phyloP scores from a whole-genome alignment of 2,888 invertebrate species.

The Drosophila neotestacea region DNA sequence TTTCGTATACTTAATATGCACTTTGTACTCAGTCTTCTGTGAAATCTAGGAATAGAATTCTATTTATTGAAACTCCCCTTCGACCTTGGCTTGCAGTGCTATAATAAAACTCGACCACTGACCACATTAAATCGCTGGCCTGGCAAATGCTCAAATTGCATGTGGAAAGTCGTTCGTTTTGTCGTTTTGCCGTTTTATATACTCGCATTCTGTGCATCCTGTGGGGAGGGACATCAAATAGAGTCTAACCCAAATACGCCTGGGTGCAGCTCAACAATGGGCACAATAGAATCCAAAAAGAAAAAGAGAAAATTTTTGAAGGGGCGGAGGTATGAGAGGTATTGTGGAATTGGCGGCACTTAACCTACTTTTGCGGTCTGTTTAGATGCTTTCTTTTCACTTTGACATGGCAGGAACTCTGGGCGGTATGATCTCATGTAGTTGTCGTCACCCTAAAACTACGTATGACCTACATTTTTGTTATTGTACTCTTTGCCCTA shows the following conservation, averaged over 20 bases:
- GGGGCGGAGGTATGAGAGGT: background rate
- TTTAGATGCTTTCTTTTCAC: slow-evolving; percentile 60
- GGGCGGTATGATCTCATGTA: slow-evolving; percentile 66
- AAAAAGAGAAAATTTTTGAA: background rate
- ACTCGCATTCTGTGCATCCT: slow-evolving; percentile 28
- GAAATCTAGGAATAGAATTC: background rate
- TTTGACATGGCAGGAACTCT: slow-evolving; percentile 54
- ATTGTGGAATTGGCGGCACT: slow-evolving; percentile 54
- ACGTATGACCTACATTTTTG: slow-evolving; percentile 18
- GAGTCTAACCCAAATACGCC: slow-evolving; percentile 52
- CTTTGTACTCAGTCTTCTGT: background rate
- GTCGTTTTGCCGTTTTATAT: background rate
- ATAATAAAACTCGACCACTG: slow-evolving; percentile 16
- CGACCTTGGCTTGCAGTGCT: slow-evolving; percentile 32
- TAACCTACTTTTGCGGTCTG: slow-evolving; percentile 64
- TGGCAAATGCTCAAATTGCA: slow-evolving; percentile 67
- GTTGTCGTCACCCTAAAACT: slow-evolving; percentile 17
- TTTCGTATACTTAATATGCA: slow-evolving; percentile 1
- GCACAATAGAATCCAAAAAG: slow-evolving; percentile 14
- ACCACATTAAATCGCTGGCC: slow-evolving; percentile 15
- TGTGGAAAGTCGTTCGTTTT: slow-evolving; percentile 51
- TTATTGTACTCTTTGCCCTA: background rate
- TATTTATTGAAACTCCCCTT: slow-evolving; percentile 1
- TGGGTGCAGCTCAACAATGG: slow-evolving; percentile 50
- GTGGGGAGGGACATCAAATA: slow-evolving; percentile 21